Percentiles rank a stretch among this genome's conserved stretches.
Conservation (phyloP, 2,888 invertebrate species). For the Thymelicus sylvestris region DNA sequence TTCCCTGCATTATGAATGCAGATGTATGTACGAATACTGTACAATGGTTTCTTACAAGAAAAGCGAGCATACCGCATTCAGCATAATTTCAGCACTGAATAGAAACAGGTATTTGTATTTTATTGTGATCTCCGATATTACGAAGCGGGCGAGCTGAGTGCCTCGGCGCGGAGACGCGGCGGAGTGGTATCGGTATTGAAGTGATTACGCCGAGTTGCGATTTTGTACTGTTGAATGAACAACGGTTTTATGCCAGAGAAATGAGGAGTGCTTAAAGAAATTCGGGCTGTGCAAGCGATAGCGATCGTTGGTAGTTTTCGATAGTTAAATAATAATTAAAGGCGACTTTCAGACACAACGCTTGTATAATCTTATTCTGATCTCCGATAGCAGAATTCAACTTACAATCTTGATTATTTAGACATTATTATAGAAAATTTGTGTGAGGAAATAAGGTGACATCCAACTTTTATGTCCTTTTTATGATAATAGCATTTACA, state of each 20-base stretch:
- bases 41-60: conserved; percentile 2
- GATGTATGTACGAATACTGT: not conserved
- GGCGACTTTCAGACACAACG: too few relatives aligned
- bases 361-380: too few relatives aligned
- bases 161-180: not conserved
- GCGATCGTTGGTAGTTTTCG: too few relatives aligned
- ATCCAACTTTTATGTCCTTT: too few relatives aligned
- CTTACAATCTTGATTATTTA: too few relatives aligned
- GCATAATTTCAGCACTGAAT: conserved; percentile 5
- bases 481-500: too few relatives aligned
- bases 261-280: not conserved
- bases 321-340: too few relatives aligned
- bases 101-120: conserved; percentile 5
- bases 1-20: not conserved
- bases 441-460: too few relatives aligned
- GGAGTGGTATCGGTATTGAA: not conserved
- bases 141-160: not conserved
- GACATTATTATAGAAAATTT: too few relatives aligned
- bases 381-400: too few relatives aligned
- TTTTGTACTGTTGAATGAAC: not conserved
- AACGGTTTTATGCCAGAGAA: not conserved
- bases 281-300: not conserved
- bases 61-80: not conserved
- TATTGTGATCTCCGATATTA: conserved; percentile 5
- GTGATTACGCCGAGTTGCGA: conserved; percentile 5